A percentile compares a stretch with the other conserved stretches of the same genome.
Conservation (phyloP, 2,797 vertebrate species). For the Podarcis siculus region DNA sequence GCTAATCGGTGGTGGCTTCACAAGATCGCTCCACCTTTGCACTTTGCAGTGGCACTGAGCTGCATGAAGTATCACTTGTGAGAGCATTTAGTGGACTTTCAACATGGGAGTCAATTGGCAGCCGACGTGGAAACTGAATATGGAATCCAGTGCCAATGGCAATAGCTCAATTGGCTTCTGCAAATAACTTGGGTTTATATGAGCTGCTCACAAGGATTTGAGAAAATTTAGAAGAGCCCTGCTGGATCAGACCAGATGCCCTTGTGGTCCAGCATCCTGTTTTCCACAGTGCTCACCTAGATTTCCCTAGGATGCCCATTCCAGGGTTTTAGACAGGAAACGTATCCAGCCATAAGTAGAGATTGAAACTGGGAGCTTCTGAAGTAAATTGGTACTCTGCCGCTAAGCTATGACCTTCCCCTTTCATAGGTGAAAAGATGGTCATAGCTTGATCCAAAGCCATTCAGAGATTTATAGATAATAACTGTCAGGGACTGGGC, state of each 20-base stretch:
- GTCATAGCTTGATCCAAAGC: no score
- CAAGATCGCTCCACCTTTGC: conserved; percentile 1
- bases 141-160: background rate
- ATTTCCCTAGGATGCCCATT: no score
- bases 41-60: conserved; percentile 3
- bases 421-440: no score
- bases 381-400: no score
- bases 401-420: no score
- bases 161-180: conserved; percentile 18
- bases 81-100: conserved; percentile 4
- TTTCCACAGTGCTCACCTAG: no score
- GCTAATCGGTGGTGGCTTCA: background rate
- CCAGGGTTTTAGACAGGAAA: no score
- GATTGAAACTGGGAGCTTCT: no score
- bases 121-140: conserved; percentile 19
- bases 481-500: no score
- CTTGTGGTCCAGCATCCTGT: background rate
- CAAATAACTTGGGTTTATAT: background rate
- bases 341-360: no score
- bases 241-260: background rate
- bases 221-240: background rate
- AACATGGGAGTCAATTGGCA: conserved; percentile 3
- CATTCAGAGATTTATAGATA: no score
- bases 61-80: conserved; percentile 14
- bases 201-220: background rate